These are phyloP conservation scores for Forbesichthys papilliferus DNA, from an alignment of 2,113 vertebrate species.

Conservation along the genomic window DNA sequence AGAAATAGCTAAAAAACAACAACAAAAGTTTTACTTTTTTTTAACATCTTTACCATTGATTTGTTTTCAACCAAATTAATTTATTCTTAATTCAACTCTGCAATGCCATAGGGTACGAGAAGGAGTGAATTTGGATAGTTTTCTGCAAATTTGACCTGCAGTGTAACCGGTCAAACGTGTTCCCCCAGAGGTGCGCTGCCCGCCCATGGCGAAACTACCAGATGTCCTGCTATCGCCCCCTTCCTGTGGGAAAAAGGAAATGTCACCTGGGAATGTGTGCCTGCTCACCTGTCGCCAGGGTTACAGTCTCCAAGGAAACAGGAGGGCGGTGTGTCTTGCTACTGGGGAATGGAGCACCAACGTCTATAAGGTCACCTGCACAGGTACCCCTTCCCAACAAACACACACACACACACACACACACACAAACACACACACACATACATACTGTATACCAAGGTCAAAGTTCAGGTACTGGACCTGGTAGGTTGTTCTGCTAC, in stretches of 20 bases:
- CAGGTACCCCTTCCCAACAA: conserved; percentile 75
- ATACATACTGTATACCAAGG: background rate
- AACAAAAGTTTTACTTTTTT: background rate
- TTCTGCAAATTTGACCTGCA: too few species aligned
- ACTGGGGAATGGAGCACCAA: conserved; percentile 87
- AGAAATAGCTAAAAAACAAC: conserved; percentile 5
- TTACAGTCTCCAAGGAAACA: conserved; percentile 82
- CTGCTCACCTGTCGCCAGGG: conserved; percentile 84
- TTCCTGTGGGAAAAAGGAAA: conserved; percentile 80
- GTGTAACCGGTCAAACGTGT: background rate
- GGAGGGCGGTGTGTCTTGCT: conserved; percentile 81
- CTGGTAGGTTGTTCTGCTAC: too few species aligned
- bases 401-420: conserved; percentile 10
- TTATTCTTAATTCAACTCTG: background rate
- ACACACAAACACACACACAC: conserved; percentile 8
- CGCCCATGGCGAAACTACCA: conserved; percentile 74
- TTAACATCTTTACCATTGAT: conserved; percentile 13
- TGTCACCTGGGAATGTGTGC: conserved; percentile 78
- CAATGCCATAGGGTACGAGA: background rate
- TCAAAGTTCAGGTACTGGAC: background rate
- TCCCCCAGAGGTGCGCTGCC: conserved; percentile 83
- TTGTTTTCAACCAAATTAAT: conserved; percentile 8
- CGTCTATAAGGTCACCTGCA: conserved; percentile 81
- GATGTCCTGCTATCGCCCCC: conserved; percentile 81
- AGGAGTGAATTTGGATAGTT: background rate